Conservation (phyloP, 1,140 invertebrate genomes). For the Drosophila quadrilineata region DNA sequence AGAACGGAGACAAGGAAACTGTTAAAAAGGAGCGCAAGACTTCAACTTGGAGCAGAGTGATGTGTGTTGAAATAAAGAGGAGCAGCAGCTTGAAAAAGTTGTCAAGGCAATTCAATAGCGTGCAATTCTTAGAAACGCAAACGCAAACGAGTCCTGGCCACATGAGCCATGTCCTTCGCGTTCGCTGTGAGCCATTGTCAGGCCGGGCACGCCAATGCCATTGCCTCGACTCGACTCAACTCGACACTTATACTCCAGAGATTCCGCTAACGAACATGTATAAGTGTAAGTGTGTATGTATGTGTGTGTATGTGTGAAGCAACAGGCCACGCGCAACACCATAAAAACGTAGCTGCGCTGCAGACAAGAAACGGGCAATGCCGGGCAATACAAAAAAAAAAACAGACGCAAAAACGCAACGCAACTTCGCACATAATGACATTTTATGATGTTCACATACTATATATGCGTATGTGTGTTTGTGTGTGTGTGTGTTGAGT, state of each 20-base stretch:
- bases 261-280: constrained; percentile 9
- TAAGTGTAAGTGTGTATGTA: constrained; percentile 9
- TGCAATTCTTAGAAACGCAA: constrained; percentile 65
- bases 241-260: constrained; percentile 39
- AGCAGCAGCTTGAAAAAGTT: constrained; percentile 12
- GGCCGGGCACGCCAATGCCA: constrained; percentile 57
- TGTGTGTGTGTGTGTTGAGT: constrained; percentile 12
- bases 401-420: constrained; percentile 43
- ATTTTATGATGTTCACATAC: constrained; percentile 58
- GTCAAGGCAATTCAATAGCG: constrained; percentile 69
- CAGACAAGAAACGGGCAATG: constrained; percentile 16
- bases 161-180: constrained; percentile 58
- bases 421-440: constrained; percentile 71
- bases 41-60: no score
- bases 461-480: constrained; percentile 9
- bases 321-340: constrained; percentile 68
- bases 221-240: constrained; percentile 41
- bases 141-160: constrained; percentile 12
- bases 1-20: neutral
- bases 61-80: neutral
- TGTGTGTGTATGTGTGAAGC: constrained; percentile 45
- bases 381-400: constrained; percentile 31
- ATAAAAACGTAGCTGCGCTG: constrained; percentile 61
- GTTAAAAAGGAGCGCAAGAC: neutral
- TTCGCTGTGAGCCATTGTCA: constrained; percentile 65